Conservation (phyloP, 1,140 invertebrate genomes). For the Pseudomyrmex dendroicus region DNA sequence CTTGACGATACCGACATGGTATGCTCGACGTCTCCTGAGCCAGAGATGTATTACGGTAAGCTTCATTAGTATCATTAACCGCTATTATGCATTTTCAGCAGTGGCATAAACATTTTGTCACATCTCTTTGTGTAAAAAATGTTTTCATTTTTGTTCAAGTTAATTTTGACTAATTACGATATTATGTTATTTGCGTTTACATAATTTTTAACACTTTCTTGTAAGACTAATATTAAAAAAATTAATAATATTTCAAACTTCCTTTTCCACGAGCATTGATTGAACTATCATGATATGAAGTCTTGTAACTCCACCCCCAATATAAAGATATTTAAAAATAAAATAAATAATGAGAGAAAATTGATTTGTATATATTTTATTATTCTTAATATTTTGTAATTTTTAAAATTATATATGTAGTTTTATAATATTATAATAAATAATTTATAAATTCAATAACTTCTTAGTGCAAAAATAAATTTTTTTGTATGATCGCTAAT, state of each 20-base stretch:
- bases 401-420: neutral
- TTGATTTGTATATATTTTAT: too few species aligned
- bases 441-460: neutral
- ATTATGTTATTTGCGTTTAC: too few species aligned
- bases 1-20: slow-evolving; percentile 77
- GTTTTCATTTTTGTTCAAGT: neutral
- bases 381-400: too few species aligned
- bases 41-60: slow-evolving; percentile 80
- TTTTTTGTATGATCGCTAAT: neutral
- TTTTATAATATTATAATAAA: slow-evolving; percentile 1
- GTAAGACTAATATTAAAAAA: too few species aligned
- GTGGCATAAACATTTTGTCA: slow-evolving; percentile 22
- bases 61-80: slow-evolving; percentile 42
- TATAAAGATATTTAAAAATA: too few species aligned
- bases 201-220: too few species aligned
- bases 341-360: too few species aligned
- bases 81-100: slow-evolving; percentile 25
- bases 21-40: slow-evolving; percentile 77
- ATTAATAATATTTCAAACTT: too few species aligned
- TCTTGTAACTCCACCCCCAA: too few species aligned
- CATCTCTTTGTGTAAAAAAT: neutral
- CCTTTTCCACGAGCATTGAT: too few species aligned
- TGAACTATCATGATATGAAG: too few species aligned
- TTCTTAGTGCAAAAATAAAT: slow-evolving; percentile 20
- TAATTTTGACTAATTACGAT: slow-evolving; percentile 1